Evolutionary conservation across 2,797 vertebrate genomes (phyloP).

Genomic region (Amphiprion clarkii): DNA sequence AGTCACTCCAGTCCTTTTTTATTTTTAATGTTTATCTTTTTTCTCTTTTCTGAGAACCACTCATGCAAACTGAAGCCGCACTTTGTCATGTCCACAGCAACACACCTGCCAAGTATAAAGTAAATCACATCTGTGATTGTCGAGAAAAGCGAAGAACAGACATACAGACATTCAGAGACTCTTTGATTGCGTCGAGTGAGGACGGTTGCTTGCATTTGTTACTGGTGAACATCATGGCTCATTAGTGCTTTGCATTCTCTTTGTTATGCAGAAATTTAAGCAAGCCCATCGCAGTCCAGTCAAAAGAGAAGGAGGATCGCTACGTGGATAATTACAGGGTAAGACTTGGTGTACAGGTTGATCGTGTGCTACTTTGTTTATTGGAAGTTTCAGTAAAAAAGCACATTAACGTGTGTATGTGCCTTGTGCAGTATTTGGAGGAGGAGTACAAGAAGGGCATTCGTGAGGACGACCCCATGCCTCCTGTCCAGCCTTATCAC

Average conservation of each 20-base stretch:
- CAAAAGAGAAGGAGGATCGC: slow-evolving; percentile 98
- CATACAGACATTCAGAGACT: no score
- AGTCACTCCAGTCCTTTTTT: no score
- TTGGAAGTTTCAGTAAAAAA: not conserved
- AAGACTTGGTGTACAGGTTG: not conserved
- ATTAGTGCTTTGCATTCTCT: slow-evolving; percentile 21
- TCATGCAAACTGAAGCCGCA: no score
- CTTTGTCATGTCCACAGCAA: no score
- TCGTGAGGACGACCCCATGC: slow-evolving; percentile 97
- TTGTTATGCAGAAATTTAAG: slow-evolving; percentile 88
- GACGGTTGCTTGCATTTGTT: not conserved
- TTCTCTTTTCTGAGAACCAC: no score
- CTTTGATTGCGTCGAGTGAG: no score
- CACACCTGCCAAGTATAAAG: no score
- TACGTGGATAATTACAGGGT: slow-evolving; percentile 98
- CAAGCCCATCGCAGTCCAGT: slow-evolving; percentile 98
- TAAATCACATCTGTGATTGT: no score
- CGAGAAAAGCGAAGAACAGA: no score
- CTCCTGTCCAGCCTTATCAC: slow-evolving; percentile 97
- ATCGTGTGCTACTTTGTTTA: not conserved
- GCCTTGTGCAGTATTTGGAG: slow-evolving; percentile 91
- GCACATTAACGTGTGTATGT: not conserved
- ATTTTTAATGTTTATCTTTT: no score
- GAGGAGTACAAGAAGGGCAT: slow-evolving; percentile 97
- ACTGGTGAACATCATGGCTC: not conserved